These are phyloP conservation scores for Holacanthus passer DNA, from an alignment of 2,113 vertebrate species.

Conservation along the genomic window DNA sequence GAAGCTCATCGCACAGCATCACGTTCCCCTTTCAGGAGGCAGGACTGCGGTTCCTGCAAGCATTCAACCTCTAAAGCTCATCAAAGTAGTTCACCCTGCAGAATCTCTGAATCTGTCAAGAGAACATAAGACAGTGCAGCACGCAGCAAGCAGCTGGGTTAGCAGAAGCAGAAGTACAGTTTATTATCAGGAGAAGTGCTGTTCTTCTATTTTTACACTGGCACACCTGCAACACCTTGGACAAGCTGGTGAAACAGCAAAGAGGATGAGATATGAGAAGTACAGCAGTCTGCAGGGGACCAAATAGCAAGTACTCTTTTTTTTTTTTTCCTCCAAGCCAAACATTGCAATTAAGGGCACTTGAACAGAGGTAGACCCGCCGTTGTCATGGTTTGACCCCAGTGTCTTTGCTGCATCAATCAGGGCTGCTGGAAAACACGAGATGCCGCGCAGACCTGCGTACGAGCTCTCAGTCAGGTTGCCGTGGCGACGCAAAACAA, in stretches of 20 bases:
- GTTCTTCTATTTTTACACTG: neutral
- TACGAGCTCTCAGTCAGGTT: conserved; percentile 58
- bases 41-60: neutral
- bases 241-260: conserved; percentile 10
- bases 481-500: conserved; percentile 81
- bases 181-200: neutral
- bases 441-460: conserved; percentile 62
- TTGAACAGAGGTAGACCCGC: conserved; percentile 54
- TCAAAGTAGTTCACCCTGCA: conserved; percentile 20
- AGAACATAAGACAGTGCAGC: neutral
- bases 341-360: conserved; percentile 62
- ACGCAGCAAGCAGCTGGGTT: neutral
- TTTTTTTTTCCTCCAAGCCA: conserved; percentile 59
- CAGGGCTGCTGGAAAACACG: conserved; percentile 57
- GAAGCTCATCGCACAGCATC: neutral
- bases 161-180: neutral
- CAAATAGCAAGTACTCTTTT: conserved; percentile 42
- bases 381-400: conserved; percentile 75
- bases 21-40: neutral
- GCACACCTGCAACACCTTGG: conserved; percentile 37
- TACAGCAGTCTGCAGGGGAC: neutral
- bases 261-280: neutral
- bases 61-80: conserved; percentile 26
- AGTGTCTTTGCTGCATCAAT: conserved; percentile 53
- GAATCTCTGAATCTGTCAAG: conserved; percentile 9